Conservation (phyloP, 2,113 vertebrate genomes). For the Helogale parvula region DNA sequence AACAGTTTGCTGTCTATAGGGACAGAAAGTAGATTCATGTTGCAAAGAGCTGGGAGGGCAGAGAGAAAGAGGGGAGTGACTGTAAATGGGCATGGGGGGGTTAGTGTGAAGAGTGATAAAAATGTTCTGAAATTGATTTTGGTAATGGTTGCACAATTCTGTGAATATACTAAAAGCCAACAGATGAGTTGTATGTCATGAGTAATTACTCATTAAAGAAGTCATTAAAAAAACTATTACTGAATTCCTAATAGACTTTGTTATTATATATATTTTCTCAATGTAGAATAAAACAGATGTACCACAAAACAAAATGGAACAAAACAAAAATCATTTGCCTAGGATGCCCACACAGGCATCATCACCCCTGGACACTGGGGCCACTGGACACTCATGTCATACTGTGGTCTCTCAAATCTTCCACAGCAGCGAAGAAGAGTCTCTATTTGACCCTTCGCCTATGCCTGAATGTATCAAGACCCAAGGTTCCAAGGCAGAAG, state of each 20-base stretch:
- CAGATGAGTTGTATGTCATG: not conserved
- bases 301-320: not conserved
- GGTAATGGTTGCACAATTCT: not conserved
- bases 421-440: not conserved
- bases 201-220: not conserved
- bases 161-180: not conserved
- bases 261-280: not conserved
- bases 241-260: not conserved
- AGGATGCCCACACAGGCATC: not conserved
- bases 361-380: not conserved
- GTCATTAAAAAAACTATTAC: not conserved
- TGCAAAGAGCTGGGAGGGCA: not conserved
- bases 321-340: not conserved
- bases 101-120: not conserved
- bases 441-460: not conserved
- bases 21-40: not conserved
- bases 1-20: not conserved
- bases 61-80: not conserved
- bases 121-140: not conserved
- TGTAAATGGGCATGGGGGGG: not conserved
- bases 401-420: not conserved
- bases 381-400: not conserved
- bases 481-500: not conserved
- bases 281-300: not conserved
- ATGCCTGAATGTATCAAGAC: not conserved